A percentile compares a stretch with the other conserved stretches of the same genome.
Conservation (phyloP, 2,797 vertebrate species). For the Pipistrellus kuhlii region DNA sequence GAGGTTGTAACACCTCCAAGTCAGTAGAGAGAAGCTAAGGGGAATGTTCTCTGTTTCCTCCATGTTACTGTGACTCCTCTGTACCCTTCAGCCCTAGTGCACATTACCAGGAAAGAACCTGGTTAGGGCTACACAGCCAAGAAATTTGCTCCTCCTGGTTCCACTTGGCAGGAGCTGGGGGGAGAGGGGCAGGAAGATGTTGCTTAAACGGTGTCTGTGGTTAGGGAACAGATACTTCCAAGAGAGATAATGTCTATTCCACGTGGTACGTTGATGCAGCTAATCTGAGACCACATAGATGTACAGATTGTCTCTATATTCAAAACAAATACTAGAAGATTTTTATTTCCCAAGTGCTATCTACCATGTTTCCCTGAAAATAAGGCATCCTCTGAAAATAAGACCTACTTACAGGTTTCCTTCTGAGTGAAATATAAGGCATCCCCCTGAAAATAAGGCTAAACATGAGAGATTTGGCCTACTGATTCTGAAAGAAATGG, state of each 20-base stretch:
- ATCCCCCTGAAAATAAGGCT: no score
- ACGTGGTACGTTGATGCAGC: not conserved
- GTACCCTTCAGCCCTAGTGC: accelerated
- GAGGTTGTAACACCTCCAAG: not conserved
- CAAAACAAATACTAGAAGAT: not conserved
- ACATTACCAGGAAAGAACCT: not conserved
- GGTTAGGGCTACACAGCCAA: not conserved
- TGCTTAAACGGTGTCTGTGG: not conserved
- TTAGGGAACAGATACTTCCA: not conserved
- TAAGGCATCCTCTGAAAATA: no score
- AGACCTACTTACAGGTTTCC: no score
- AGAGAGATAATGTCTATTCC: not conserved
- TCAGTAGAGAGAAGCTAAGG: not conserved
- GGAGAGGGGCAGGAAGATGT: no score
- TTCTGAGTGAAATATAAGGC: no score
- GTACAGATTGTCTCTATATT: not conserved
- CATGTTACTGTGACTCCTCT: accelerated
- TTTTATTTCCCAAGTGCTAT: constrained; percentile 41
- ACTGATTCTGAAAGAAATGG: no score
- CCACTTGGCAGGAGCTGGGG: not conserved
- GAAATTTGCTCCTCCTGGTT: not conserved
- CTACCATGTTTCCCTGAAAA: not conserved
- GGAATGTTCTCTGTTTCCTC: not conserved
- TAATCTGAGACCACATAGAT: not conserved
- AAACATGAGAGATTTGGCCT: no score